Evolutionary conservation across 2,888 invertebrate genomes (phyloP), one percentile per base, ranked within the genome.

Genomic region (Cephus runcator): DNA sequence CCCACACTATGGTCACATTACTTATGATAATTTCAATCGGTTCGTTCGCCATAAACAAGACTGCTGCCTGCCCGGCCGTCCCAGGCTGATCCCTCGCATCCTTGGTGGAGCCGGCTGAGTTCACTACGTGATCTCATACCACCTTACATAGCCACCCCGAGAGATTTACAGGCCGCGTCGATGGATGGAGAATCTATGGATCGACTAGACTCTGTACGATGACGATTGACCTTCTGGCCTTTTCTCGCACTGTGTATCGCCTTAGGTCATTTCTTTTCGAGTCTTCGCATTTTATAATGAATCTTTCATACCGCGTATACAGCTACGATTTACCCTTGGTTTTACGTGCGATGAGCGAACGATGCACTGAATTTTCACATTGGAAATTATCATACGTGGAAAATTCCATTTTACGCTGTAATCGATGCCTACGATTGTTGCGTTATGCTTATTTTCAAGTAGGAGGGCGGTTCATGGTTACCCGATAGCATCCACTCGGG

Each of bases 281-380:
- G 68, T 77, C 76, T 81, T 79, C 77, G 75, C 79, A 80, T 76
- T 78, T 76, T 84, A 85, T 85, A 85, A 85, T 81, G 80, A 79
- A 80, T 77, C 81, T 75, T 79, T 56, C 56, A 56, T 56, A 23
- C 56, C 2, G 56, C 56, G 56, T 56, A 56, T 6, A 23, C 15
- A 23, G 1, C 56, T 56, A 23, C 56, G 56, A 56, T 9, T 1
- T 23, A 56, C 23, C 56, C 23, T 56, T 56, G 56, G 56, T 0
- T 56, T 1, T 12, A 12, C 35, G 12, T 56, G 15, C 56, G 1
- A 15, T 1, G 23, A 56, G 23, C 15, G 9, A 56, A 56, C 56
- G 56, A 56, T 56, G 2, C 56, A 23, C 56, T 23, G 56, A 56
- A 56, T 56, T 56, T 23, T 56, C 23, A 4, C 56, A 56, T 56